Conservation (phyloP, 2,113 vertebrate genomes). For the Gymnocephalus cernua region DNA sequence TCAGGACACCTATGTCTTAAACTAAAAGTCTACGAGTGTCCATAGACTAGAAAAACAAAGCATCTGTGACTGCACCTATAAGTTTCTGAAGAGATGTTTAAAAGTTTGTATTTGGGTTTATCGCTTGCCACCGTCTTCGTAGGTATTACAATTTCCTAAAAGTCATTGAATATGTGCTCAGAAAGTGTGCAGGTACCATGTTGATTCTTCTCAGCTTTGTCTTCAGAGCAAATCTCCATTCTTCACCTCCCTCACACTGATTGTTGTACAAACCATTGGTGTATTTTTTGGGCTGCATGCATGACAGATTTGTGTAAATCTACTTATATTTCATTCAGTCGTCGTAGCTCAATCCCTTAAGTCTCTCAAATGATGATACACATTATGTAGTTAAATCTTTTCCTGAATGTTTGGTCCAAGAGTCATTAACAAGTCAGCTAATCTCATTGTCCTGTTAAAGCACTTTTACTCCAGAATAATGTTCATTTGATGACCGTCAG, state of each 20-base stretch:
- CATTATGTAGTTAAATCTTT: constrained; percentile 9
- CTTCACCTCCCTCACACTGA: not conserved
- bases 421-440: constrained; percentile 5
- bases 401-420: constrained; percentile 1
- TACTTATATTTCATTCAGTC: constrained; percentile 10
- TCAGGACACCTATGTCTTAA: not conserved
- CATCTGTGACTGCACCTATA: not conserved
- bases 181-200: not conserved
- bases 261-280: constrained; percentile 2
- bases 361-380: constrained; percentile 13
- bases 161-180: too few relatives aligned
- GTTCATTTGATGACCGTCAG: constrained; percentile 9
- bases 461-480: constrained; percentile 2
- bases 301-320: not conserved
- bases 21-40: not conserved
- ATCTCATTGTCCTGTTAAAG: not conserved
- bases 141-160: not conserved
- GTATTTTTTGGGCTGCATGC: constrained; percentile 14
- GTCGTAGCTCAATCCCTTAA: not conserved
- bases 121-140: not conserved
- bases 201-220: not conserved
- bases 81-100: not conserved
- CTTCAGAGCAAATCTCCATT: not conserved
- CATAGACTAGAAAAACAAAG: not conserved
- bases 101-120: not conserved